A percentile compares a stretch with the other conserved stretches of the same genome.
phyloP scores from a whole-genome alignment of 2,888 invertebrate genomes.

The Noctua pronuba region DNA sequence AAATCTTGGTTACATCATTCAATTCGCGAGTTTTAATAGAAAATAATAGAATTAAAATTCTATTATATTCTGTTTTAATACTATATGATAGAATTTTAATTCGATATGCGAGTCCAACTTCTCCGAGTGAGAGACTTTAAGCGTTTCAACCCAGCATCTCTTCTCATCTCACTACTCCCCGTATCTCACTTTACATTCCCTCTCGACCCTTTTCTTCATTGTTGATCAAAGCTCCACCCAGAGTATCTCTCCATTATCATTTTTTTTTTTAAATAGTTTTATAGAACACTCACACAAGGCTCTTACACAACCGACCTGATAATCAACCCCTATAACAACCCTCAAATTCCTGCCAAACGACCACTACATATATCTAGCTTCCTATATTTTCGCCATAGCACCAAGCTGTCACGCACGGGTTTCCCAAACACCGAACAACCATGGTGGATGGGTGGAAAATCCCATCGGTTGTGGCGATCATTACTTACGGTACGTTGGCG shows the following conservation, averaged over 20 bases:
- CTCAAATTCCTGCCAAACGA: slow-evolving; percentile 7
- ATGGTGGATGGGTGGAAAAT: slow-evolving; percentile 57
- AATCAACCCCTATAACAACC: neutral
- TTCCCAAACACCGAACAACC: slow-evolving; percentile 47
- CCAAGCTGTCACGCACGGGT: slow-evolving; percentile 44
- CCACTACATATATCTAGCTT: neutral
- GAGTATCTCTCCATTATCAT: neutral
- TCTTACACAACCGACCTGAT: neutral
- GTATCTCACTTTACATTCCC: no score
- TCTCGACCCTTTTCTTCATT: neutral
- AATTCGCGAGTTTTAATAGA: no score
- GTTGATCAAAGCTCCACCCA: neutral
- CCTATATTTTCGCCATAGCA: slow-evolving; percentile 6
- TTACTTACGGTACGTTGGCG: slow-evolving; percentile 45
- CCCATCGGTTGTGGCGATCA: slow-evolving; percentile 45
- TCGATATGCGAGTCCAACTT: neutral
- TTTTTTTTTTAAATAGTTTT: neutral
- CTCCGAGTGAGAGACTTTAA: no score
- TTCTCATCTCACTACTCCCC: no score
- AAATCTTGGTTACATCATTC: no score
- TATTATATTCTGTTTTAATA: no score
- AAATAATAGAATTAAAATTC: no score
- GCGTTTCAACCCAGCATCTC: neutral
- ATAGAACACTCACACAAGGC: neutral
- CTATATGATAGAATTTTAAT: no score